Percentiles rank a stretch among this genome's conserved stretches.
These are phyloP conservation scores for Tipula lateralis DNA, from an alignment of 2,888 invertebrate genomes.

Conservation along the genomic window DNA sequence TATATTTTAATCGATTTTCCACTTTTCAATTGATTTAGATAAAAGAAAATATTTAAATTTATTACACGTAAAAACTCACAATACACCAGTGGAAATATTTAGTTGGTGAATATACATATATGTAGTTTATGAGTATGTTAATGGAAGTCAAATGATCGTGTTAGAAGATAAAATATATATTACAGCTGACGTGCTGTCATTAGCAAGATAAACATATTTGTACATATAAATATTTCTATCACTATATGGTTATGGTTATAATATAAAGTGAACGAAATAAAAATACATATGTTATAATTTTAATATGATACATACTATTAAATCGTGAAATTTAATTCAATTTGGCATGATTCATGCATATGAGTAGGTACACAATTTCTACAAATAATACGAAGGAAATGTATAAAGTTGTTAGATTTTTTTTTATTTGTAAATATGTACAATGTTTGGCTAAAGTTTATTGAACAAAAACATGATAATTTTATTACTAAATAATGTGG, in stretches of 20 bases:
- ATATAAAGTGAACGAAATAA: neutral
- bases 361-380: neutral
- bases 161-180: neutral
- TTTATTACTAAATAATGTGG: constrained; percentile 19
- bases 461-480: neutral
- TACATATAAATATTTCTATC: neutral
- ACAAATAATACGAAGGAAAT: neutral
- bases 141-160: neutral
- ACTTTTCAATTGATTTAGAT: neutral
- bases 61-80: neutral
- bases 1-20: neutral
- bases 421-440: neutral
- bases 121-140: neutral
- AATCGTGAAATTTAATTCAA: neutral
- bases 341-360: neutral
- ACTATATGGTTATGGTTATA: neutral
- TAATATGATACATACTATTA: neutral
- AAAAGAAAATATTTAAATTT: neutral
- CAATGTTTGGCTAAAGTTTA: neutral
- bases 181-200: no score
- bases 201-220: no score
- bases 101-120: no score
- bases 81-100: neutral
- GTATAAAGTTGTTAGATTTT: neutral
- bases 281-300: no score